Evolutionary conservation across 2,888 invertebrate species (phyloP).

Genomic region (Cephus rjabovi): DNA sequence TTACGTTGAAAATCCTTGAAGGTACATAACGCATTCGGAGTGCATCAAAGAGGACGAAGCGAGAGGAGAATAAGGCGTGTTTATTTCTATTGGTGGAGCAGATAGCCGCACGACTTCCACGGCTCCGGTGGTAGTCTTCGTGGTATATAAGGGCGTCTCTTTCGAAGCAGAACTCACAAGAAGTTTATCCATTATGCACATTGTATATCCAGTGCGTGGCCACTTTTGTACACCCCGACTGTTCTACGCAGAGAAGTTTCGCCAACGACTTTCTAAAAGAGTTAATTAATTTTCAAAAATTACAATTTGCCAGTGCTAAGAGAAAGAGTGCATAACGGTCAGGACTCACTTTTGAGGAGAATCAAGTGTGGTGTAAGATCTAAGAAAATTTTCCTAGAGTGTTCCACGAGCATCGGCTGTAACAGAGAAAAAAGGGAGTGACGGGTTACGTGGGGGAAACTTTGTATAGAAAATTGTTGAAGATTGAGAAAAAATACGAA

Average conservation of each 20-base stretch:
- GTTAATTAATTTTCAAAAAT: background rate
- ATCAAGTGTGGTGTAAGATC: too few relatives aligned
- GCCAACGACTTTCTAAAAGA: background rate
- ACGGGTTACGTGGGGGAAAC: background rate
- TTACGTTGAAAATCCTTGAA: conserved; percentile 20
- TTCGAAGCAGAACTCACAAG: conserved; percentile 37
- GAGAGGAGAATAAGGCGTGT: conserved; percentile 26
- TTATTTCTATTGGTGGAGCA: conserved; percentile 46
- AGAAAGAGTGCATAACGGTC: background rate
- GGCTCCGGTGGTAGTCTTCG: conserved; percentile 38
- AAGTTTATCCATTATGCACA: conserved; percentile 33
- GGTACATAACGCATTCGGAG: conserved; percentile 7
- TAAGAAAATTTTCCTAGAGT: background rate
- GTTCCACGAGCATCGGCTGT: background rate
- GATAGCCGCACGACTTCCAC: conserved; percentile 30
- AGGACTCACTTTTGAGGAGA: background rate
- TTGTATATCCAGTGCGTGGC: conserved; percentile 16
- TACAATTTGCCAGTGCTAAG: background rate
- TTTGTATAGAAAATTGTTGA: background rate
- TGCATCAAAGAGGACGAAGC: conserved; percentile 12
- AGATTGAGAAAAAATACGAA: background rate
- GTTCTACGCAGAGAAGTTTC: background rate
- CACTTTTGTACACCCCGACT: background rate
- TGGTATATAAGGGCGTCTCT: conserved; percentile 52
- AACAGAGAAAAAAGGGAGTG: background rate